A percentile compares a stretch with the other conserved stretches of the same genome.
These are phyloP conservation scores for Melospiza georgiana DNA, from an alignment of 2,113 vertebrate genomes.

Conservation along the genomic window DNA sequence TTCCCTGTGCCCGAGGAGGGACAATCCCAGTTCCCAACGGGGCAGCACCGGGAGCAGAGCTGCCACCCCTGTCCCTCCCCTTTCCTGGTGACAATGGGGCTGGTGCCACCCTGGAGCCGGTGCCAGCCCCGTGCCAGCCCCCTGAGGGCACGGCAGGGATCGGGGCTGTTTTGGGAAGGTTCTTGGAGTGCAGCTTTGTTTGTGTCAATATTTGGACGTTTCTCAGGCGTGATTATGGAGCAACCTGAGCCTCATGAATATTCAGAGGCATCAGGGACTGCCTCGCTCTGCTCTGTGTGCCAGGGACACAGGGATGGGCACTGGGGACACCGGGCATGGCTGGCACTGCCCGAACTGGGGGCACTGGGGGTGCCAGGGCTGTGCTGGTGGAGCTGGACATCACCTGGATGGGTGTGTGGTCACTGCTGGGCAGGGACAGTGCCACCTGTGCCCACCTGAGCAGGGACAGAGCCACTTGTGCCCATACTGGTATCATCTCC, in stretches of 20 bases:
- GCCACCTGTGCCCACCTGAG: neutral
- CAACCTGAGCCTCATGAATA: slow-evolving; percentile 62
- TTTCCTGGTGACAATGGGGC: fast-evolving
- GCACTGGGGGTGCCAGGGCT: neutral
- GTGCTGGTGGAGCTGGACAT: neutral
- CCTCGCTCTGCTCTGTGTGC: neutral
- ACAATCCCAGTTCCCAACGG: neutral
- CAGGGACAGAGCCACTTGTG: too few species aligned
- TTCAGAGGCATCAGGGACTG: neutral
- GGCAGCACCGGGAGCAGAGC: too few species aligned
- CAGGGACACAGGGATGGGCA: neutral
- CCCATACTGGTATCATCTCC: too few species aligned
- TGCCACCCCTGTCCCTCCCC: neutral
- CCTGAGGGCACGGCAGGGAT: neutral
- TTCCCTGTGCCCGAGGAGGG: neutral
- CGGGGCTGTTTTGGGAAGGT: slow-evolving; percentile 38
- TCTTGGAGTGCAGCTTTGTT: slow-evolving; percentile 48
- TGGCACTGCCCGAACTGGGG: neutral
- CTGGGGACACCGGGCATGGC: neutral
- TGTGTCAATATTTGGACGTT: slow-evolving; percentile 66
- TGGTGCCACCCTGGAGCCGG: fast-evolving
- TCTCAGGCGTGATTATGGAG: slow-evolving; percentile 39
- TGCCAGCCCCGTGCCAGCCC: neutral
- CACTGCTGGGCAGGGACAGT: neutral
- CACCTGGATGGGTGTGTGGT: neutral